Conservation (phyloP, 2,113 vertebrate species). For the Elachura formosa region DNA sequence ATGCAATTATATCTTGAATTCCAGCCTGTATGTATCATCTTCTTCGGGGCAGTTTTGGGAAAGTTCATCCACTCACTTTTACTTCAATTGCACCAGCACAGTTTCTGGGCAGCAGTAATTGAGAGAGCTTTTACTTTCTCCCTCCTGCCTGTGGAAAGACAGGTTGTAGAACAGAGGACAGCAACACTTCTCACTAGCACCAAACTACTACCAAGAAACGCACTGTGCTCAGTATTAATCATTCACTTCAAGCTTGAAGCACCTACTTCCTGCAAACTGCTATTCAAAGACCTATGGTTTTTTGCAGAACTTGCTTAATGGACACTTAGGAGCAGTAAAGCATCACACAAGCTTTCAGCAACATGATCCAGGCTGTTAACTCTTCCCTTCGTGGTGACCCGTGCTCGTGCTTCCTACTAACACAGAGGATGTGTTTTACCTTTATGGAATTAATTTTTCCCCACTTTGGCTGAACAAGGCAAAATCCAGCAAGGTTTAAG, state of each 20-base stretch:
- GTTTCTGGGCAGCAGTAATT: neutral
- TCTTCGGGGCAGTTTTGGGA: neutral
- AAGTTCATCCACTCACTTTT: fast-evolving
- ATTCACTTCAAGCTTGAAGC: neutral
- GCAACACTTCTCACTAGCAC: neutral
- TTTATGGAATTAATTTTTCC: neutral
- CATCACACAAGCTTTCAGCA: neutral
- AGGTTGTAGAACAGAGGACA: neutral
- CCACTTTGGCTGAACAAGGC: neutral
- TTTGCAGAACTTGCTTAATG: neutral
- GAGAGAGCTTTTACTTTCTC: neutral
- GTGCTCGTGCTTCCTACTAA: neutral
- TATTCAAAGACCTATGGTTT: neutral
- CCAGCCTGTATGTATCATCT: neutral
- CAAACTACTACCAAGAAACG: neutral
- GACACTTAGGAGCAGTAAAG: neutral
- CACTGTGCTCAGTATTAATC: neutral
- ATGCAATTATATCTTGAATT: neutral
- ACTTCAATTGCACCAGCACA: neutral
- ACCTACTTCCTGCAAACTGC: neutral
- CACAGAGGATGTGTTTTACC: neutral
- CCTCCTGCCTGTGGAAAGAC: neutral
- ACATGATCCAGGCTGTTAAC: fast-evolving
- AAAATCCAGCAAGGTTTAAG: neutral
- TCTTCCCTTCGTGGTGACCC: neutral